A percentile compares a stretch with the other conserved stretches of the same genome.
Conservation (phyloP, 2,113 vertebrate genomes). For the Myocastor coypus region DNA sequence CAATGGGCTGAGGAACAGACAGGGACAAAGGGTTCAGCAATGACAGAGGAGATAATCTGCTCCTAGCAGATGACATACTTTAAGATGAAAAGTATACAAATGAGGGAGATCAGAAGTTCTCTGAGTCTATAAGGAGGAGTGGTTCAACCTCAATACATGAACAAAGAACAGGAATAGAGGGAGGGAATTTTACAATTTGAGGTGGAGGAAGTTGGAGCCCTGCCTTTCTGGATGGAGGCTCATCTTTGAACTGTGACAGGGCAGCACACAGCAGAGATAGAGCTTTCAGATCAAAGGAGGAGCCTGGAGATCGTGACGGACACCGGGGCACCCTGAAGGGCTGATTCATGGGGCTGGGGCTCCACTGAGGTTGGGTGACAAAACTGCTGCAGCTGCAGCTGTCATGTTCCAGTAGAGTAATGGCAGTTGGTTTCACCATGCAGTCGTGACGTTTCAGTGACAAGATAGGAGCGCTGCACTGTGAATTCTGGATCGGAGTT, state of each 20-base stretch:
- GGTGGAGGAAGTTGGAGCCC: neutral
- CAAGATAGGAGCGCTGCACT: too few species aligned
- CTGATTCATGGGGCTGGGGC: too few species aligned
- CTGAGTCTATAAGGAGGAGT: neutral
- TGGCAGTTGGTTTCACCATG: too few species aligned
- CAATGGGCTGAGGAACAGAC: neutral
- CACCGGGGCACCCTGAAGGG: neutral
- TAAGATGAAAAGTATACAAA: neutral
- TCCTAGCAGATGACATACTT: neutral
- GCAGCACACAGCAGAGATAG: neutral
- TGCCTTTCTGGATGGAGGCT: neutral
- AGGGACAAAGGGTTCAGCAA: neutral
- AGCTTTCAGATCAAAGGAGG: neutral
- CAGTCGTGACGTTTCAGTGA: neutral
- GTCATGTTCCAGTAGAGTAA: neutral
- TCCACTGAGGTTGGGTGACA: neutral
- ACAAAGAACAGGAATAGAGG: neutral
- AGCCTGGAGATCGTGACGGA: neutral
- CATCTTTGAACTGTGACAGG: neutral
- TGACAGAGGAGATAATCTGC: neutral
- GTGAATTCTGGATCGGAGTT: neutral
- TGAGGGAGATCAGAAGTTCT: neutral
- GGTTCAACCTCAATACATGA: neutral
- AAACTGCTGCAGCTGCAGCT: too few species aligned
- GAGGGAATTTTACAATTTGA: neutral